These are phyloP conservation scores for Gallinago solitaria DNA, from an alignment of 2,797 vertebrate genomes.

Conservation along the genomic window DNA sequence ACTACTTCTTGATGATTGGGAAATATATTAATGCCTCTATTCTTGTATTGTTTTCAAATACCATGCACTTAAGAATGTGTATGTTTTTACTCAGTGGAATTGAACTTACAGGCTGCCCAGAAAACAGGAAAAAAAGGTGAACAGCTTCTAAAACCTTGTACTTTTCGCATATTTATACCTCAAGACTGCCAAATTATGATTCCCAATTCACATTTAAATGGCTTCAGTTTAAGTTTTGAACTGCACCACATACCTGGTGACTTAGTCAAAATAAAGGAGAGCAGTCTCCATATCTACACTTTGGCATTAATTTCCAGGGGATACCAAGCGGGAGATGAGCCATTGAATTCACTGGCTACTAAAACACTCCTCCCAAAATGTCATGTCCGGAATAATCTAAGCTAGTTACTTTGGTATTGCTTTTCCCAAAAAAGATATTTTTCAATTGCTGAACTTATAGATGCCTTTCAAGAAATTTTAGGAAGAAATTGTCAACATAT, in stretches of 20 bases:
- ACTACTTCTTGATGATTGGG: neutral
- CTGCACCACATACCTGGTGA: neutral
- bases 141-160: neutral
- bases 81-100: neutral
- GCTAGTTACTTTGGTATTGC: neutral
- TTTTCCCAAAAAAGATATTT: conserved; percentile 18
- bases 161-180: neutral
- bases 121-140: neutral
- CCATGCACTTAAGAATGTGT: accelerated
- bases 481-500: conserved; percentile 13
- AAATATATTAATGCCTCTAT: neutral
- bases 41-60: neutral
- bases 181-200: neutral
- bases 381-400: neutral
- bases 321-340: neutral
- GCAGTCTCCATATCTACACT: neutral
- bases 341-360: neutral
- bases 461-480: conserved; percentile 41
- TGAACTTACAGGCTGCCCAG: neutral
- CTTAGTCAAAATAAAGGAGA: neutral
- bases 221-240: conserved; percentile 32
- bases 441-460: conserved; percentile 25
- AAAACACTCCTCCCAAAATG: neutral
- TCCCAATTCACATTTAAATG: neutral
- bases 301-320: neutral